Evolutionary conservation across 2,888 invertebrate species (phyloP), one percentile per base, ranked within the genome.

Genomic region (Drosophila parthenogenetica): DNA sequence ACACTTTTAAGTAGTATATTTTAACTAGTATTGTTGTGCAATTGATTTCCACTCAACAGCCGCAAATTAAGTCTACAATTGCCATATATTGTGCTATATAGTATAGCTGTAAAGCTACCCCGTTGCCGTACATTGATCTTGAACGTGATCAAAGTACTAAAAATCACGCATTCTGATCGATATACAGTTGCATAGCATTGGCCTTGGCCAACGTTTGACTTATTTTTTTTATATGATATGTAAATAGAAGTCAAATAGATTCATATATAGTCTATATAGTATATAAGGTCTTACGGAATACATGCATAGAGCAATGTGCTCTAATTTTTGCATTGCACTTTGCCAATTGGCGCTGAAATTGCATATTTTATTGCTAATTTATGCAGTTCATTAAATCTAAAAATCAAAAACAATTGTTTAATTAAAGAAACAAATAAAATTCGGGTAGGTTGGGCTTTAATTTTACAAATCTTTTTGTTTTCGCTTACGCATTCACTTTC

Each of bases 131-230:
- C 65, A 74, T 63, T 57, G 68, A 43, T 64, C 70, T 76, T 70
- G 70, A 73, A 63, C 71, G 61, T 59, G 69, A 73, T 71, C 73
- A 55, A 42, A 58, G 73, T 35, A 61, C 45, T 53, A 46, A 29
- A 37, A 61, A 77, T 79, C 79, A 69, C 71, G 75, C 73, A 71
- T 65, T 69, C 39, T 62, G 77, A 76, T 73, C 79, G 69, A 66
- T 72, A 62, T 63, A 46, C 65, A 64, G 35, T 40, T 49, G 32
- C 35, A 29, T 40, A 43, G 32, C 35, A 22, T 17, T 59, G 71
- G 42, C 77, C 78, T 77, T 77, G 78, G 60, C 65, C 67, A 54
- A 17, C 64, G 37, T 64, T 73, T 79, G 73, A 73, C 72, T 59
- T 59, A n/a, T n/a, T 69, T 32, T 2, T 29, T 5, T 29, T 29